These are phyloP conservation scores for Gymnocypris eckloni DNA, from an alignment of 2,797 vertebrate genomes.

Conservation along the genomic window DNA sequence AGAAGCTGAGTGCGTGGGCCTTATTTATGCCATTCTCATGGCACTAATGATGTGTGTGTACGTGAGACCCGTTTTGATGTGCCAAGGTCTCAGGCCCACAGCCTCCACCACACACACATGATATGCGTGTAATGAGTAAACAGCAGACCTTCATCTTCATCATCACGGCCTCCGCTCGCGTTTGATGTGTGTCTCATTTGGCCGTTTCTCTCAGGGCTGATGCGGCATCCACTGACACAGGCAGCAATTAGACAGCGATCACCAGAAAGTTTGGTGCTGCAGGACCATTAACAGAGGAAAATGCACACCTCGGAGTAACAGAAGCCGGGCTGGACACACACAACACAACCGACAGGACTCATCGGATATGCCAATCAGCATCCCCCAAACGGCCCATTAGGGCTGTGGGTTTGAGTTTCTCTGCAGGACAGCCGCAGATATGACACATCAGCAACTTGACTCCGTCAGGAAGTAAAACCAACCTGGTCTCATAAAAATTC, in stretches of 20 bases:
- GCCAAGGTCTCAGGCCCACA: slow-evolving; percentile 36
- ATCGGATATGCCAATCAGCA: slow-evolving; percentile 73
- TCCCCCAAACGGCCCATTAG: slow-evolving; percentile 69
- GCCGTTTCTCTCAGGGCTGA: slow-evolving; percentile 17
- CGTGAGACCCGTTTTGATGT: slow-evolving; percentile 32
- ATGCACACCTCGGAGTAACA: slow-evolving; percentile 25
- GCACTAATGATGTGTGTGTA: slow-evolving; percentile 65
- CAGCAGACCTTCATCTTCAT: slow-evolving; percentile 41
- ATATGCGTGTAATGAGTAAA: slow-evolving; percentile 47
- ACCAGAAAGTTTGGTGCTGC: slow-evolving; percentile 52
- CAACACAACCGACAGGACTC: slow-evolving; percentile 38
- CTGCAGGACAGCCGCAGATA: slow-evolving; percentile 47
- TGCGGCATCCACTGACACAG: slow-evolving; percentile 38
- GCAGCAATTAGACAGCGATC: slow-evolving; percentile 54
- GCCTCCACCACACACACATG: slow-evolving; percentile 20
- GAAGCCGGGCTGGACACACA: slow-evolving; percentile 37
- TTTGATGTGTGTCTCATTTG: slow-evolving; percentile 48
- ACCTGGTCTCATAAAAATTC: too few relatives aligned
- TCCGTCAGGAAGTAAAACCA: slow-evolving; percentile 16
- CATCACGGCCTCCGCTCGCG: slow-evolving; percentile 23
- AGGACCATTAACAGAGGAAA: slow-evolving; percentile 49
- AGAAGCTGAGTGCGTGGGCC: slow-evolving; percentile 42
- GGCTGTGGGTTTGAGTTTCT: slow-evolving; percentile 49
- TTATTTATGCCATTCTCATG: slow-evolving; percentile 57
- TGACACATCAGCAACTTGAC: slow-evolving; percentile 37